These are phyloP conservation scores for Poecilia velifera DNA, from an alignment of 2,797 vertebrate genomes.

Conservation along the genomic window DNA sequence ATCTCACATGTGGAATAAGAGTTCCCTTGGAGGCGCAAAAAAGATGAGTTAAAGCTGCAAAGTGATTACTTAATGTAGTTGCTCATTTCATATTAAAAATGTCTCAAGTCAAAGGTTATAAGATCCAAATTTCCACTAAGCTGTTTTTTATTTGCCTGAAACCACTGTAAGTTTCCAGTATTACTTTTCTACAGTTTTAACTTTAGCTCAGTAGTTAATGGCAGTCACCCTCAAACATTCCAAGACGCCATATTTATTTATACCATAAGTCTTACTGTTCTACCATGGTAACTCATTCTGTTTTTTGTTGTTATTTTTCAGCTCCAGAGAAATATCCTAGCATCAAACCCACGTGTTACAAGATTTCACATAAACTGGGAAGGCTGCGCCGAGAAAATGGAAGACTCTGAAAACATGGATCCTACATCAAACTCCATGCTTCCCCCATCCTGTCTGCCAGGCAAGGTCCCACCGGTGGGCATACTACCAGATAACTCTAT, in stretches of 20 bases:
- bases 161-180: background rate
- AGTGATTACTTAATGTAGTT: background rate
- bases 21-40: constrained; percentile 18
- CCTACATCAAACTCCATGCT: constrained; percentile 84
- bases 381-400: constrained; percentile 85
- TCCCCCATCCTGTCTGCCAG: constrained; percentile 82
- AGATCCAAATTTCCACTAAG: background rate
- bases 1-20: constrained; percentile 20
- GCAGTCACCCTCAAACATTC: background rate
- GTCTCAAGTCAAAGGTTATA: background rate
- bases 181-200: background rate
- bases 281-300: background rate
- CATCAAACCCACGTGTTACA: constrained; percentile 92
- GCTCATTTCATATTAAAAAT: background rate
- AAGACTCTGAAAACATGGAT: constrained; percentile 90
- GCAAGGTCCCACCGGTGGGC: constrained; percentile 83
- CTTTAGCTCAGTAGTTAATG: background rate
- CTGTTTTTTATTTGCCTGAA: background rate
- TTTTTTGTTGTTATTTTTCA: constrained; percentile 45
- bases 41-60: background rate
- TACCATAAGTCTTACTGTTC: background rate
- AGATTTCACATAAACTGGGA: constrained; percentile 97
- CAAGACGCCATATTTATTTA: background rate
- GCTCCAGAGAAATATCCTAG: constrained; percentile 93
- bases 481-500: constrained; percentile 92